These are phyloP conservation scores for Ceratotherium simum DNA, from an alignment of 2,113 vertebrate species.

Conservation along the genomic window DNA sequence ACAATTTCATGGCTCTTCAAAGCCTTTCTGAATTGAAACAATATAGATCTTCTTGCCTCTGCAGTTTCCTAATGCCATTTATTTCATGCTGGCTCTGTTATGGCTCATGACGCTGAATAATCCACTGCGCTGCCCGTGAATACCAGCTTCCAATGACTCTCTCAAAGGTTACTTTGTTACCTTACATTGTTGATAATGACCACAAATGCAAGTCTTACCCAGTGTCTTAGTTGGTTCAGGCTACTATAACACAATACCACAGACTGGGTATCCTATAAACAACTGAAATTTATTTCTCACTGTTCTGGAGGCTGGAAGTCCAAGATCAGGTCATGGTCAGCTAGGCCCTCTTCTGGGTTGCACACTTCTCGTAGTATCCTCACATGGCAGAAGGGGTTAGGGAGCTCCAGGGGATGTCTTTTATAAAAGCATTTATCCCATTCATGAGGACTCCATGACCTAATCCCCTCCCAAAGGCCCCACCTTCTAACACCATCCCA, in stretches of 20 bases:
- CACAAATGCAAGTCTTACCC: neutral
- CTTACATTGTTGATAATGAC: neutral
- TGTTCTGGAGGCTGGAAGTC: neutral
- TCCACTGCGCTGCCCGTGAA: neutral
- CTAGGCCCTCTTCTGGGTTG: neutral
- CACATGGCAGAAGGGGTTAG: neutral
- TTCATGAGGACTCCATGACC: neutral
- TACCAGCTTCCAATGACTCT: neutral
- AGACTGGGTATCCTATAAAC: neutral
- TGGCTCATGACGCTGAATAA: neutral
- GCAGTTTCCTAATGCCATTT: neutral
- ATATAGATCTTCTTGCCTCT: neutral
- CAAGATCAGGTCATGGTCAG: neutral
- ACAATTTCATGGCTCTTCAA: neutral
- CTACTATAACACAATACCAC: neutral
- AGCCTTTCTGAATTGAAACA: neutral
- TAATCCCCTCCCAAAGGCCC: neutral
- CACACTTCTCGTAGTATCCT: neutral
- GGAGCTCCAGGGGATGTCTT: neutral
- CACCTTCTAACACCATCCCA: neutral
- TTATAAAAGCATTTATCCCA: neutral
- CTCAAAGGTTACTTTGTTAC: neutral
- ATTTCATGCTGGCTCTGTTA: neutral
- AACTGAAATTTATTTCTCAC: neutral
- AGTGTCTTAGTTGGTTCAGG: neutral